These are phyloP conservation scores for Spermophilus dauricus DNA, from an alignment of 2,113 vertebrate species.

Conservation along the genomic window DNA sequence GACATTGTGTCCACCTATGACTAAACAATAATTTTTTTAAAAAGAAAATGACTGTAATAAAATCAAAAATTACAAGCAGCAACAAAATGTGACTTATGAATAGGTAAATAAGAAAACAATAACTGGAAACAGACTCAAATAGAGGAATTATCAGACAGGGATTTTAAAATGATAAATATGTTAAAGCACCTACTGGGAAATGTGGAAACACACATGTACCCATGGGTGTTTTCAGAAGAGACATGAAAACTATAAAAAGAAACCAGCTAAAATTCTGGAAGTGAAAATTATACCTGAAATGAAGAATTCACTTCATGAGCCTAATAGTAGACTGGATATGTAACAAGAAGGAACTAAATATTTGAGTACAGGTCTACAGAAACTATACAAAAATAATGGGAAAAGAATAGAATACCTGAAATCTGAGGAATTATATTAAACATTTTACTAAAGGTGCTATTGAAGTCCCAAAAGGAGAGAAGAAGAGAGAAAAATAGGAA, in stretches of 20 bases:
- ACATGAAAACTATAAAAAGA: neutral
- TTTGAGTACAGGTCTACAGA: neutral
- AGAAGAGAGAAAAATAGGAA: neutral
- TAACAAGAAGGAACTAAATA: neutral
- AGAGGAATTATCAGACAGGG: neutral
- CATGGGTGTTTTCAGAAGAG: neutral
- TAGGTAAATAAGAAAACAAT: neutral
- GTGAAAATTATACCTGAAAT: neutral
- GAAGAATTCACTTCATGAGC: neutral
- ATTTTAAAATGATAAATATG: neutral
- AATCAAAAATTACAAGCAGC: neutral
- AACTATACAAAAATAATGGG: neutral
- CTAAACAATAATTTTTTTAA: too few relatives aligned
- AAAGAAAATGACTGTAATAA: neutral
- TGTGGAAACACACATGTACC: neutral
- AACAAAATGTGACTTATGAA: conserved; percentile 35
- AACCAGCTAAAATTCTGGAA: neutral
- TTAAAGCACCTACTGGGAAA: neutral
- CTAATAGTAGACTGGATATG: neutral
- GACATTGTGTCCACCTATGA: too few relatives aligned
- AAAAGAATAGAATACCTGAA: neutral
- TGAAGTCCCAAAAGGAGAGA: neutral
- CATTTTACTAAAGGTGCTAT: neutral
- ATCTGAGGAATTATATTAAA: neutral
- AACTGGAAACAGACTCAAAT: neutral